Conservation (phyloP, 2,797 vertebrate species). For the Serranus cabrilla region DNA sequence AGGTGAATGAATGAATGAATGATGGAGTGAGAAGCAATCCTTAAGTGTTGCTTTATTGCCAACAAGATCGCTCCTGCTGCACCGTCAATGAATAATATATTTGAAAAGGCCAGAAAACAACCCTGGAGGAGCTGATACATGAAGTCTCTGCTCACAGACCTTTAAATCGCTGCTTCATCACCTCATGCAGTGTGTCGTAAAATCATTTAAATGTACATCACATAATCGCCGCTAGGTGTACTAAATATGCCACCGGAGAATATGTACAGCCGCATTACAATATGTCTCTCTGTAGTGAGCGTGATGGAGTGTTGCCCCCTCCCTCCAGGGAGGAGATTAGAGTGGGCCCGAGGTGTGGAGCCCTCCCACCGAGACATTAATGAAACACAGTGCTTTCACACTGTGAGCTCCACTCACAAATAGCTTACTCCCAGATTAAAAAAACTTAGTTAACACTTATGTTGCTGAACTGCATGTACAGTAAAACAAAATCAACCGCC, state of each 20-base stretch:
- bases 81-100: conserved; percentile 55
- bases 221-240: conserved; percentile 38
- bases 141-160: conserved; percentile 33
- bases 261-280: conserved; percentile 52
- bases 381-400: conserved; percentile 73
- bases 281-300: conserved; percentile 51
- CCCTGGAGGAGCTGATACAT: conserved; percentile 25
- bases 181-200: conserved; percentile 37
- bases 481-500: background rate
- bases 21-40: conserved; percentile 8
- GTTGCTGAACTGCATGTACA: conserved; percentile 6
- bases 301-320: conserved; percentile 48
- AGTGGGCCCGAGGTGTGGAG: conserved; percentile 57
- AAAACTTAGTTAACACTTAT: conserved; percentile 18
- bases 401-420: conserved; percentile 53
- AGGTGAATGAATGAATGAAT: conserved; percentile 10
- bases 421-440: conserved; percentile 13
- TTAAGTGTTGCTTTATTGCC: conserved; percentile 25
- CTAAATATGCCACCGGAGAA: conserved; percentile 56
- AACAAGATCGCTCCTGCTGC: background rate
- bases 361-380: conserved; percentile 76
- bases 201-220: conserved; percentile 54
- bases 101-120: conserved; percentile 38
- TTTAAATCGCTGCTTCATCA: conserved; percentile 55
- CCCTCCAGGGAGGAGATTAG: conserved; percentile 56